phyloP scores from a whole-genome alignment of 2,888 invertebrate species.

The Torymus auratus region DNA sequence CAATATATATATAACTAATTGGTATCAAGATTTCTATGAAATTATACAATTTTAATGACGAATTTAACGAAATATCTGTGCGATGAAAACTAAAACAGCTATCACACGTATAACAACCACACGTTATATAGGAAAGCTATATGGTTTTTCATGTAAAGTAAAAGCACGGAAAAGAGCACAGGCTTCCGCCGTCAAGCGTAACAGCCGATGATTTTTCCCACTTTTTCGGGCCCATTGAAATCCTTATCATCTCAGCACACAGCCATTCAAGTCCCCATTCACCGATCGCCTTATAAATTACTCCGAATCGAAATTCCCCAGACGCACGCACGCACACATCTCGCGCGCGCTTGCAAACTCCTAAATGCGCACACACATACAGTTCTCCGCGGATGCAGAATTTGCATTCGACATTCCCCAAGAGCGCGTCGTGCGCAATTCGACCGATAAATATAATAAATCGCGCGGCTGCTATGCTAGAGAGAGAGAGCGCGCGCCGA shows the following conservation, averaged over 20 bases:
- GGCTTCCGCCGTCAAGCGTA: no score
- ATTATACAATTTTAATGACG: no score
- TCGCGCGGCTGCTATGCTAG: neutral
- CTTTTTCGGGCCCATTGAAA: constrained; percentile 33
- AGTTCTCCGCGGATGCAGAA: constrained; percentile 10
- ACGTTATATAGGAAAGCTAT: no score
- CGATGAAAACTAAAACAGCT: no score
- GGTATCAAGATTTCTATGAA: no score
- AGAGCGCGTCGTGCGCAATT: constrained; percentile 32
- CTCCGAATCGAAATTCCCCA: constrained; percentile 47
- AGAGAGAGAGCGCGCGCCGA: neutral
- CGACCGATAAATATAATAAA: constrained; percentile 40
- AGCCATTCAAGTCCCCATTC: constrained; percentile 31
- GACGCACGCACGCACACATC: neutral
- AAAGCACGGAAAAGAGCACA: no score
- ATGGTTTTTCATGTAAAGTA: no score
- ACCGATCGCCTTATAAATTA: constrained; percentile 44
- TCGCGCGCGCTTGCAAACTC: no score
- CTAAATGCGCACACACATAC: neutral
- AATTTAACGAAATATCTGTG: no score
- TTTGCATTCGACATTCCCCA: constrained; percentile 46
- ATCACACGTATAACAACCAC: no score
- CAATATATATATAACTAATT: no score
- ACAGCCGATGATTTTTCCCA: neutral
- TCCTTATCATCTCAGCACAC: constrained; percentile 20